Percentiles rank a stretch among this genome's conserved stretches.
Conservation (phyloP, 2,113 vertebrate genomes). For the Urocynchramus pylzowi region DNA sequence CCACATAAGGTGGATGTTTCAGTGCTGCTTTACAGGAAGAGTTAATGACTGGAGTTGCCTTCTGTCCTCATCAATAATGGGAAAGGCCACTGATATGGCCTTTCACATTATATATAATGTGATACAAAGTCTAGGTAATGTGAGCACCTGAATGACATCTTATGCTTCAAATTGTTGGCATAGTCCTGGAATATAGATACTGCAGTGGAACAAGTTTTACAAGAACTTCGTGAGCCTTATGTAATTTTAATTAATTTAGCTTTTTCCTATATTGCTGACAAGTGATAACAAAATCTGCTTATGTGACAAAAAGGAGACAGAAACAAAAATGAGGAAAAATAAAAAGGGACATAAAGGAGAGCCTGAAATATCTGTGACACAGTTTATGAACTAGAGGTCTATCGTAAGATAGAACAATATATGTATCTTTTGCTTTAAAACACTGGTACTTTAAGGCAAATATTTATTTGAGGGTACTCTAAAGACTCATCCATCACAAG, state of each 20-base stretch:
- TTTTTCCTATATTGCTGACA: neutral
- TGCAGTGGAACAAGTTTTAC: neutral
- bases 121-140: neutral
- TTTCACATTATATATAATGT: too few species aligned
- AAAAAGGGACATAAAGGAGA: neutral
- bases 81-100: neutral
- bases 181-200: neutral
- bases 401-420: neutral
- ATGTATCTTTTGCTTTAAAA: neutral
- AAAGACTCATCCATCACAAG: constrained; percentile 45
- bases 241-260: neutral
- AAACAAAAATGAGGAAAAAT: neutral
- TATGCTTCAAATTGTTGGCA: neutral
- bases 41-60: neutral
- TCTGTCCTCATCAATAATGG: neutral
- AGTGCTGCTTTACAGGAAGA: neutral
- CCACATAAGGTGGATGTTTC: neutral
- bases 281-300: neutral
- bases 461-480: neutral
- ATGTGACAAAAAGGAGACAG: neutral
- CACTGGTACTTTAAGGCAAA: neutral
- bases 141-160: neutral
- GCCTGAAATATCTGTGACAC: neutral
- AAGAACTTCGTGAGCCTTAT: neutral
- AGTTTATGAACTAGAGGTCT: neutral